Evolutionary conservation across 2,797 vertebrate species (phyloP), one percentile per base, ranked within the genome.

Genomic region (Epinephelus coioides): DNA sequence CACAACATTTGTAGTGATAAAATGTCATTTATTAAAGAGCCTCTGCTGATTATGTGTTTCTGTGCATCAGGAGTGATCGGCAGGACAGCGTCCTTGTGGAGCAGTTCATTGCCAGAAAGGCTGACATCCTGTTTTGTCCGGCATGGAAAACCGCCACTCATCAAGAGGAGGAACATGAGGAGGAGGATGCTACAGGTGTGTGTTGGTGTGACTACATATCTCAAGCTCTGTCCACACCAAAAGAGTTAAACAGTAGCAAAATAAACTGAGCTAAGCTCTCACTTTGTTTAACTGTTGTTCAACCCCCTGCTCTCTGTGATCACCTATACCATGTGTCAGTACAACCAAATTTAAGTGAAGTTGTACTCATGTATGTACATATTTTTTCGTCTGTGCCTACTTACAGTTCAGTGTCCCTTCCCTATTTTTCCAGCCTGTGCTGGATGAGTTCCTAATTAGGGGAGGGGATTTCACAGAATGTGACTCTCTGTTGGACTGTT

Each of bases 21-120:
- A 25, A 23, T 2, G 25, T 18, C 25, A 3, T 38, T 78, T 2
- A 30, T 49, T 34, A 5, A 51, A 47, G 5, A 18, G 2, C 10
- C 12, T 56, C 5, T 38, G 21, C 14, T 73, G 25, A 56, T 21
- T 56, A 1, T 77, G 18, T 63, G 13, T 69, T 69, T 76, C 19
- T 91, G 57, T 78, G 46, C 67, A 97, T 96, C 88, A 96, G 94
- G 61, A 95, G 93, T 79, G 94, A 89, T 61, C 88, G 91, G 49
- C 76, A 91, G 62, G 75, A 91, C 25, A 96, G 92, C 78, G 86
- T 92, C 47, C 96, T 98, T 61, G 96, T 98, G 74, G 97, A 98
- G 82, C 97, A 98, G 59, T 98, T 99, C 78, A 97, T 99, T 51
- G 97, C 97, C 50, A 96, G 97, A 79, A 99, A 99, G 81, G 98